Base-by-base conservation (phyloP, 1,140 invertebrate genomes). In the Parasteatoda tepidariorum region DNA sequence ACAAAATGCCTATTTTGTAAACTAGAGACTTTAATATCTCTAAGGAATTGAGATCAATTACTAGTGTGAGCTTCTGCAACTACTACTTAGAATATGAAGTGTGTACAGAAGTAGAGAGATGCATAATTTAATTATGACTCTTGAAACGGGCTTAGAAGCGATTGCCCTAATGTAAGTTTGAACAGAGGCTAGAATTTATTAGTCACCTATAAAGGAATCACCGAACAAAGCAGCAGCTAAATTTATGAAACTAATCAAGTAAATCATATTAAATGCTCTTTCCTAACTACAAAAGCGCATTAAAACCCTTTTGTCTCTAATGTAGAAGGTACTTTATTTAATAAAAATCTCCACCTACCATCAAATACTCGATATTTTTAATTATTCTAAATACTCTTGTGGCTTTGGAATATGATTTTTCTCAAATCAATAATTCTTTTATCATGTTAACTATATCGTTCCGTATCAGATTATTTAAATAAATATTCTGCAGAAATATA, bases 241-340 rank as follows among this genome's bases (percentile, higher is more conserved):
- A 74, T 74, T 74, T 74, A 74, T 74, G 71, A 28, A 74, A 61
- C 71, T 74, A 74, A 74, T 74, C 71, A 74, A 74, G 55, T 74
- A 74, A 74, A 74, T 74, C 71, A 74, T 74, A 48, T 61, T 74
- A 74, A 74, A 74, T 74, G 71, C 71, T 61, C 18, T 74, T 74
- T 48, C 38, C 22, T 26, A 38, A 59, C 71, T 59, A 22, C 55
- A n/a, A 57, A 59, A 59, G 7, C 9, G 57, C 57, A 26, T 59
- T 24, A 59, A 59, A 59, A n/a, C n/a, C n/a, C n/a, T n/a, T n/a
- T n/a, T n/a, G n/a, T n/a, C n/a, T n/a, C n/a, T n/a, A n/a, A n/a
- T n/a, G n/a, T n/a, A n/a, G n/a, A n/a, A n/a, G n/a, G n/a, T n/a
- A n/a, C n/a, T n/a, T n/a, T n/a, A n/a, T n/a, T n/a, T n/a, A n/a